Evolutionary conservation across 2,113 vertebrate genomes (phyloP), one percentile per base, ranked within the genome.

Genomic region (Pterophyllum scalare): DNA sequence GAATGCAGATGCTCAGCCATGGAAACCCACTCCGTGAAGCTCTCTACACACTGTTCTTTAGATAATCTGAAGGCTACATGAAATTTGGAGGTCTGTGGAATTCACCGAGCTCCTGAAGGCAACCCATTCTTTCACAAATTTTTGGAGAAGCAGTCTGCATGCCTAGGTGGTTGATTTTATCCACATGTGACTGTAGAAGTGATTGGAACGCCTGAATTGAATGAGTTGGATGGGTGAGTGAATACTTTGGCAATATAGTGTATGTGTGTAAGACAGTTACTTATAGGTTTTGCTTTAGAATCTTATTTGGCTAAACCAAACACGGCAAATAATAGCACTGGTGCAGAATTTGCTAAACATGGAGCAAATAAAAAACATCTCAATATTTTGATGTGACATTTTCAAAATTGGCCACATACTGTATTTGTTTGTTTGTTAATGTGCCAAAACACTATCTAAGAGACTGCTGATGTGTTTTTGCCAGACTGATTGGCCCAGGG

Each of bases 401-500:
- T 85, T 59, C 43, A 17, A 79, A 82, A 87, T 54, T 83, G 80
- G 35, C 24, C 38, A 54, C 75, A 77, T 72, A 81, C 40, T 83
- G 82, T 40, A 80, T 75, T 75, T 78, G 62, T 80, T 83, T 82
- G 7, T 77, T 72, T 81, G 59, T 82, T 80, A 75, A 79, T 46
- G 13, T 35, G 77, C 65, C 67, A 59, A 46, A 72, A 54, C 26
- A 72, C 67, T 88, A 33, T 31, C 56, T 79, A 43, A 56, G 19
- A 59, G 24, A 65, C 8, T 40, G 70, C 81, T 59, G 58, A 61
- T 81, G 56, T 82, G 79, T 78, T 82, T 77, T 46, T 77, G 46
- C 49, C 26, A 61, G 64, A 24, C 79, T 80, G 75, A 85, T 75
- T 80, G 54, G 12, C 33, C 62, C 20, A 28, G 9, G 43, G 61